Evolutionary conservation across 2,113 vertebrate species (phyloP).

Genomic region (Sturnus vulgaris): DNA sequence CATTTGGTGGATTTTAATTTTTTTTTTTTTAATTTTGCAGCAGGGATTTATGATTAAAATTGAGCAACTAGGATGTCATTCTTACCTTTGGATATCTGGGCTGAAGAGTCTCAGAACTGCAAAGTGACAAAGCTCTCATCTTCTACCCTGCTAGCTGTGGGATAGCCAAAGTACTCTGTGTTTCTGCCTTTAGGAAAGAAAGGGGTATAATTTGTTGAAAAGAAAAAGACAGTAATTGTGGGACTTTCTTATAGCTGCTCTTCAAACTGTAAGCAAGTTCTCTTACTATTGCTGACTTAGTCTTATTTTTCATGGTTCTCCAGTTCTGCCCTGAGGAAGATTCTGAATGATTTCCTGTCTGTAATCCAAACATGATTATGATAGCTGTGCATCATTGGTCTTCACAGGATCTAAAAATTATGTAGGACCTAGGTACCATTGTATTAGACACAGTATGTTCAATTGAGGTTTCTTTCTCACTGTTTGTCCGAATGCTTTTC

Average conservation of each 20-base stretch:
- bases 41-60: neutral
- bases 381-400: neutral
- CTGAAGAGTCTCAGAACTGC: neutral
- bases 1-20: neutral
- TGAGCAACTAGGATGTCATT: neutral
- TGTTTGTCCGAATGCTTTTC: neutral
- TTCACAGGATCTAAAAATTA: neutral
- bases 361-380: neutral
- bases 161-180: neutral
- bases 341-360: neutral
- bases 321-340: neutral
- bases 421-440: neutral
- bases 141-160: neutral
- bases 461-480: neutral
- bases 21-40: neutral
- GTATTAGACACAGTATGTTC: neutral
- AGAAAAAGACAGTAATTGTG: neutral
- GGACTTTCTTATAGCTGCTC: neutral
- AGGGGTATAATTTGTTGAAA: neutral
- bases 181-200: neutral
- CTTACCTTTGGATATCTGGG: neutral
- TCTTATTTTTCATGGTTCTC: neutral
- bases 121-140: neutral
- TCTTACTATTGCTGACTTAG: neutral
- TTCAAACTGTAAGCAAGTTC: neutral